A percentile compares a stretch with the other conserved stretches of the same genome.
phyloP scores from a whole-genome alignment of 2,888 invertebrate genomes.

The Glomeris marginata region DNA sequence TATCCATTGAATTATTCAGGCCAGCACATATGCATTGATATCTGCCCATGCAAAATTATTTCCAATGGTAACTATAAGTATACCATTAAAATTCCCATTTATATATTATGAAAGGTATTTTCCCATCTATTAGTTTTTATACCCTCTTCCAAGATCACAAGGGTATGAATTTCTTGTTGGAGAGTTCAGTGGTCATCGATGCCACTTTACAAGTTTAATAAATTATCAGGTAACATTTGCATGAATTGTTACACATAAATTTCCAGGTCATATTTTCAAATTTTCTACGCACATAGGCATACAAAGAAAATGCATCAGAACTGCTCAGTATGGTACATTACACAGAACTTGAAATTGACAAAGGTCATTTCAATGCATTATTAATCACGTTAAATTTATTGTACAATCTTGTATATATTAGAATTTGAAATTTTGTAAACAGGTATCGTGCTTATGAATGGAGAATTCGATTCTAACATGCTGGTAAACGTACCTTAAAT shows the following conservation, averaged over 20 bases:
- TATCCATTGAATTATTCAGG: conserved; percentile 1
- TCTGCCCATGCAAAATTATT: conserved; percentile 41
- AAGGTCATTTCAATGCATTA: conserved; percentile 34
- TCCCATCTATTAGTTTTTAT: conserved; percentile 42
- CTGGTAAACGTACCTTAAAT: conserved; percentile 14
- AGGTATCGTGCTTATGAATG: conserved; percentile 61
- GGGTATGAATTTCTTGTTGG: conserved; percentile 75
- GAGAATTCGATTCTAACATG: conserved; percentile 54
- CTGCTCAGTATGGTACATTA: conserved; percentile 67
- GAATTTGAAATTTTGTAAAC: background rate
- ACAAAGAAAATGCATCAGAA: conserved; percentile 77
- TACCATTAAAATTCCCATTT: conserved; percentile 3
- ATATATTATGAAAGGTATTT: too few relatives aligned
- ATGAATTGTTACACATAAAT: background rate
- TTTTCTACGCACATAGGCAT: conserved; percentile 43
- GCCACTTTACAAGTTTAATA: conserved; percentile 69
- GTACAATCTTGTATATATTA: background rate
- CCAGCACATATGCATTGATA: conserved; percentile 29
- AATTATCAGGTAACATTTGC: conserved; percentile 51
- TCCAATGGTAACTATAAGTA: conserved; percentile 34
- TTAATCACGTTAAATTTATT: background rate
- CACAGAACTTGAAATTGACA: conserved; percentile 50
- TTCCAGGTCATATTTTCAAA: conserved; percentile 2
- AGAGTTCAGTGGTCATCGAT: conserved; percentile 52
- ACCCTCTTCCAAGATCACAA: conserved; percentile 62